Conservation (phyloP, 2,113 vertebrate species). For the Trichechus manatus region DNA sequence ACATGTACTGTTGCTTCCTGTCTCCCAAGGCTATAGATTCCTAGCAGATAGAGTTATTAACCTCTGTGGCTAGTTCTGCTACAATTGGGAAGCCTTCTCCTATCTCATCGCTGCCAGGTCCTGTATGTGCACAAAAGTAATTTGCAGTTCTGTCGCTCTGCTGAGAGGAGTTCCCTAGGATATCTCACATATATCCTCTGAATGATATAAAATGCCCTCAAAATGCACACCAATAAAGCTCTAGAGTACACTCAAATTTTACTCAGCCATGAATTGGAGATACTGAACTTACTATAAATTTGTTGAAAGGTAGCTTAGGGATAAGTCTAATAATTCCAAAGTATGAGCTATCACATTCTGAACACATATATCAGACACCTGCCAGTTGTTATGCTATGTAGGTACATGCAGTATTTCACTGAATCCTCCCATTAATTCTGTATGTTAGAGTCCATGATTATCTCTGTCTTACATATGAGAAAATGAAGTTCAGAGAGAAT, state of each 20-base stretch:
- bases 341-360: not conserved
- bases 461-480: not conserved
- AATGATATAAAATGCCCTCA: not conserved
- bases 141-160: conserved; percentile 22
- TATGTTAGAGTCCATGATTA: not conserved
- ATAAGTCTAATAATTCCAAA: not conserved
- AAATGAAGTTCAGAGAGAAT: not conserved
- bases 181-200: not conserved
- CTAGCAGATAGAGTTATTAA: not conserved
- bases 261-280: not conserved
- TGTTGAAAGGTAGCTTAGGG: not conserved
- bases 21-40: not conserved
- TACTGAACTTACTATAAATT: not conserved
- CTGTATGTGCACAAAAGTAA: conserved; percentile 26
- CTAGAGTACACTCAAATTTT: not conserved
- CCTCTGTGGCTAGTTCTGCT: not conserved
- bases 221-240: not conserved
- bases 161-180: not conserved
- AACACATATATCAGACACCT: not conserved
- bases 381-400: not conserved
- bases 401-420: not conserved
- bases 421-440: not conserved
- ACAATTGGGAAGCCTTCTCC: not conserved
- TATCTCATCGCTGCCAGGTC: not conserved
- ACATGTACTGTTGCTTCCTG: not conserved